Evolutionary conservation across 2,888 invertebrate species (phyloP).

Genomic region (Lacanobia oleracea): DNA sequence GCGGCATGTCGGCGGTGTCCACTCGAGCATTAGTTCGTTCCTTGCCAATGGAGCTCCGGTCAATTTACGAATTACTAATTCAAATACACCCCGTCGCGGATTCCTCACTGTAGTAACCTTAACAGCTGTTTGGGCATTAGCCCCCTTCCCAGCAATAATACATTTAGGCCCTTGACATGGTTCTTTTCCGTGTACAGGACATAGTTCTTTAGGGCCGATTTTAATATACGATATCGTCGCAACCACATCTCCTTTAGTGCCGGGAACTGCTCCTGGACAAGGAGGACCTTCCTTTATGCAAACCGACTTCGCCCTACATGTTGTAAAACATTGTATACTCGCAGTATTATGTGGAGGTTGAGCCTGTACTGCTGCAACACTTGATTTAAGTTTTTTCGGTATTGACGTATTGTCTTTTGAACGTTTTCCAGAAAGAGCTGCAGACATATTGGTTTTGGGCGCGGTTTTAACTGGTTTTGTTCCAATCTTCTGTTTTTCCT

Average conservation of each 20-base stretch:
- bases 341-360: constrained; percentile 53
- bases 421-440: constrained; percentile 29
- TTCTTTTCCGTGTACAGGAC: constrained; percentile 78
- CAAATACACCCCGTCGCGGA: constrained; percentile 86
- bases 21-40: constrained; percentile 87
- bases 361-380: constrained; percentile 58
- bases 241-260: constrained; percentile 76
- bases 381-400: constrained; percentile 3
- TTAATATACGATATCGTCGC: constrained; percentile 84
- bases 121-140: constrained; percentile 76
- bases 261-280: constrained; percentile 70
- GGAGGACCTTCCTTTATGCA: constrained; percentile 76
- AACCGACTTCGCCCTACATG: constrained; percentile 69
- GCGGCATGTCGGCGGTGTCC: constrained; percentile 83
- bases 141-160: constrained; percentile 72
- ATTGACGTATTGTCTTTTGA: neutral
- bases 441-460: constrained; percentile 30
- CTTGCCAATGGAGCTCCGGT: constrained; percentile 84
- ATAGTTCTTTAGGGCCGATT: constrained; percentile 80
- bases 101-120: constrained; percentile 81
- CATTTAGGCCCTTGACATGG: constrained; percentile 84
- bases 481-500: constrained; percentile 78
- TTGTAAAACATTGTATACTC: constrained; percentile 70
- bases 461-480: constrained; percentile 9
- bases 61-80: constrained; percentile 83